Evolutionary conservation across 2,888 invertebrate genomes (phyloP), one percentile per base, ranked within the genome.

Genomic region (Lumbricus terrestris): DNA sequence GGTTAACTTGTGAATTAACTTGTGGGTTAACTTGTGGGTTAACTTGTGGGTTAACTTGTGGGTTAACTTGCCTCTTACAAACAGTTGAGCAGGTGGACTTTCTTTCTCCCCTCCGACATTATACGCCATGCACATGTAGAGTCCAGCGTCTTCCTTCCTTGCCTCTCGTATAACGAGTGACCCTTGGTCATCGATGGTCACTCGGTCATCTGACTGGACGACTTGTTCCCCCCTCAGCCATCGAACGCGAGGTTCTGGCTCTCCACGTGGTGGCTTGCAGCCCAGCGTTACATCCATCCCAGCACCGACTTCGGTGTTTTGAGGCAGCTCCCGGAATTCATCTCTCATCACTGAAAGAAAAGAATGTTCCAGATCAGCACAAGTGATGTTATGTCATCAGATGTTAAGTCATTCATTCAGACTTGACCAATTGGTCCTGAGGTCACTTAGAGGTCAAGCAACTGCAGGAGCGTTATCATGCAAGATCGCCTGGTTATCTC

Each of bases 131-230:
- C 98, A 98, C 94, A 97, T 97, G 95, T 98, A 98, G 92, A 97
- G 96, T 90, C 98, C 98, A 94, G 97, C 97, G 95, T 98, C 98
- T 34, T 91, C 90, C 54, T 91, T 91, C 34, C 82, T 85, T 93
- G 98, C 98, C 95, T 98, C 97, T 93, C 97, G 96, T 94, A 99
- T 97, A 96, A 98, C 97, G 93, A 99, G 96, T 95, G 97, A 97
- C 29, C 89, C 89, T 34, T 38, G 47, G n/a, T 89, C 89, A 29
- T 90, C 89, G 37, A 90, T 82, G 38, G 34, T 47, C 35, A 90
- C 54, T 35, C 90, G 33, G 34, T 82, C 90, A 34, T n/a, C 82
- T 0, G 47, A 34, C 42, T 90, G 89, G 20, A 92, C 38, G 38
- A 83, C 54, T 82, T 88, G 88, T n/a, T 90, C 92, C 34, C 90